Evolutionary conservation across 2,888 invertebrate genomes (phyloP), one percentile per base, ranked within the genome.

Genomic region (Lasius fuliginosus): DNA sequence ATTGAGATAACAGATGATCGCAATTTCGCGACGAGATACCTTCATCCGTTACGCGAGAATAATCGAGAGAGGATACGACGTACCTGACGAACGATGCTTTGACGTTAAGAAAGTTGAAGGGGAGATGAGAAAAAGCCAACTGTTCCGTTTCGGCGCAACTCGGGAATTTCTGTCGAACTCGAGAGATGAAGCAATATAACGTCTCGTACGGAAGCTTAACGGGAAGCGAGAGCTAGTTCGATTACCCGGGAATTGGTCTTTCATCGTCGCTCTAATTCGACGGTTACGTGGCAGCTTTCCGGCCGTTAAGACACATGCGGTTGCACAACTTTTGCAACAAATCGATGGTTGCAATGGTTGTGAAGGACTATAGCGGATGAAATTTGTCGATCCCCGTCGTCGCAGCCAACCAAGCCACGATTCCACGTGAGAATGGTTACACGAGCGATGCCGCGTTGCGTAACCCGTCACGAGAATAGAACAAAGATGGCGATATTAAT

Each of bases 161-260:
- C 65, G 36, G 65, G 67, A 76, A 83, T 76, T 74, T 82, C 83
- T 62, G 69, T 81, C 56, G 15, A 65, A 83, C 58, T 73, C 62
- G 74, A 68, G 67, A 74, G 69, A 76, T 65, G 71, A 77, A 77
- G 33, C 76, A 62, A 87, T 83, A 58, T 74, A 83, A 84, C 83
- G 69, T 74, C 77, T 76, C 77, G 49, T 71, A 81, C 65, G 81
- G 71, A 23, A 77, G 27, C 67, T 30, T 67, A 67, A 71, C 62
- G 67, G 76, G 84, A 67, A 87, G 79, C 62, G 74, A 77, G 42
- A 62, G 79, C 65, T 56, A 84, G 71, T 84, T 86, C 87, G 86
- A 86, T 88, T 90, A 83, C 79, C 42, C 73, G 76, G 68, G 84
- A 87, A 90, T 85, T 81, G 76, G 85, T 85, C 85, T 84, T 88